Conservation (phyloP, 92 coral and sea anemone genomes). For the Phymanthus crucifer region DNA sequence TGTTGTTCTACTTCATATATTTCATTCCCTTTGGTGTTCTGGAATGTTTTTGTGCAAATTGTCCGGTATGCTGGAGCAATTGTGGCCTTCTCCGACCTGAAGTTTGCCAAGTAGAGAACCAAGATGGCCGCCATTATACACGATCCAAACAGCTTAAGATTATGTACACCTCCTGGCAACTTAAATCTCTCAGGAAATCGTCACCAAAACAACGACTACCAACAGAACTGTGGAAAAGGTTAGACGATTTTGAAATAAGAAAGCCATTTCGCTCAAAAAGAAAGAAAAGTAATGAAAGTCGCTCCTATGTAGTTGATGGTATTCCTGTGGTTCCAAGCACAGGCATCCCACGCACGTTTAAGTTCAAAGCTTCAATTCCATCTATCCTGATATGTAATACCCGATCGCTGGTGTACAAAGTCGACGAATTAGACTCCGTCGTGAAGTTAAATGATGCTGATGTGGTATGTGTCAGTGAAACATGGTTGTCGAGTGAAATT, state of each 20-base stretch:
- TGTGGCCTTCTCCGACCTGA: neutral
- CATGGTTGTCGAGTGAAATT: constrained; percentile 47
- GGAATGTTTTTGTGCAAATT: constrained; percentile 4
- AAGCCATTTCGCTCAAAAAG: constrained; percentile 19
- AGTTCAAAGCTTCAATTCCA: constrained; percentile 11
- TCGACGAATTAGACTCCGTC: constrained; percentile 56
- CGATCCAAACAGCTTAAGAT: constrained; percentile 1
- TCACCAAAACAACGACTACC: constrained; percentile 1
- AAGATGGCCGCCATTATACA: constrained; percentile 1
- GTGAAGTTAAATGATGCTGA: constrained; percentile 35
- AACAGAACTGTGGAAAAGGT: constrained; percentile 3
- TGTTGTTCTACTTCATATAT: neutral
- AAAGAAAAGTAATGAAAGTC: neutral
- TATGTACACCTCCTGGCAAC: neutral
- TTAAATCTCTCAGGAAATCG: neutral
- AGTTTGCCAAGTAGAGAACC: constrained; percentile 8
- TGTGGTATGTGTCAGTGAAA: constrained; percentile 47
- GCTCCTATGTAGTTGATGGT: neutral
- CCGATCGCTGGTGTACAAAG: constrained; percentile 27
- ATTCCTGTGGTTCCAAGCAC: constrained; percentile 15
- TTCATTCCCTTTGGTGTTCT: constrained; percentile 5
- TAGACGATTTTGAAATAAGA: constrained; percentile 4
- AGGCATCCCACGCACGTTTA: neutral
- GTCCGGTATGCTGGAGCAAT: neutral
- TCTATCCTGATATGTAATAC: constrained; percentile 33